phyloP scores from a whole-genome alignment of 1,140 invertebrate genomes.

The Saccostrea glomerata region DNA sequence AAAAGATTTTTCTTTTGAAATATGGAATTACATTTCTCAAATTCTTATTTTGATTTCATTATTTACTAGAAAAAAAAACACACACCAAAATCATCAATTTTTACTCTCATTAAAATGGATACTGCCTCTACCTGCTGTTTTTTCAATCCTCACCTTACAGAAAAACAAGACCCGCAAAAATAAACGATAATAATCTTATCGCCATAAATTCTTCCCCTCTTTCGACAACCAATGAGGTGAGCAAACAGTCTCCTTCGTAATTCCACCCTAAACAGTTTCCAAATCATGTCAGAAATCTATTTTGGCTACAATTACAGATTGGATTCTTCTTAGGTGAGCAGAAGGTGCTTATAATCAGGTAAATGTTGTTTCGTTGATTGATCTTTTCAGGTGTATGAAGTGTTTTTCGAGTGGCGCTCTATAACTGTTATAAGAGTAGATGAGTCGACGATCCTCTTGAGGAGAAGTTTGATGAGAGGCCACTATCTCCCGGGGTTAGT shows the following conservation, averaged over 20 bases:
- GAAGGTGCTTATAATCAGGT: slow-evolving; percentile 6
- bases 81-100: neutral
- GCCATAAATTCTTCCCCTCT: slow-evolving; percentile 19
- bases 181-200: slow-evolving; percentile 26
- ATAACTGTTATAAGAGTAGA: neutral
- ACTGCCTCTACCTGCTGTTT: neutral
- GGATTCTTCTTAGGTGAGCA: slow-evolving; percentile 5
- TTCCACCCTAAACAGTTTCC: slow-evolving; percentile 30
- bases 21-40: neutral
- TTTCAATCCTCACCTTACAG: neutral
- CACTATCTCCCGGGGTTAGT: neutral
- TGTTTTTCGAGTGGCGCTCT: neutral
- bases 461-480: neutral
- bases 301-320: slow-evolving; percentile 34
- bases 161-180: slow-evolving; percentile 7
- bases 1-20: slow-evolving; percentile 13
- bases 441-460: neutral
- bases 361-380: neutral
- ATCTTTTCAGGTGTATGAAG: slow-evolving; percentile 25
- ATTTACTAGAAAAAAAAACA: neutral
- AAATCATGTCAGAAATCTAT: slow-evolving; percentile 38
- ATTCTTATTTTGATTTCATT: slow-evolving; percentile 23
- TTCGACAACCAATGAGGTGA: slow-evolving; percentile 21
- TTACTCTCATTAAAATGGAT: neutral
- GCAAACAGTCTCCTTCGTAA: slow-evolving; percentile 27